phyloP scores from a whole-genome alignment of 2,888 invertebrate genomes.

The Papilio demoleus region DNA sequence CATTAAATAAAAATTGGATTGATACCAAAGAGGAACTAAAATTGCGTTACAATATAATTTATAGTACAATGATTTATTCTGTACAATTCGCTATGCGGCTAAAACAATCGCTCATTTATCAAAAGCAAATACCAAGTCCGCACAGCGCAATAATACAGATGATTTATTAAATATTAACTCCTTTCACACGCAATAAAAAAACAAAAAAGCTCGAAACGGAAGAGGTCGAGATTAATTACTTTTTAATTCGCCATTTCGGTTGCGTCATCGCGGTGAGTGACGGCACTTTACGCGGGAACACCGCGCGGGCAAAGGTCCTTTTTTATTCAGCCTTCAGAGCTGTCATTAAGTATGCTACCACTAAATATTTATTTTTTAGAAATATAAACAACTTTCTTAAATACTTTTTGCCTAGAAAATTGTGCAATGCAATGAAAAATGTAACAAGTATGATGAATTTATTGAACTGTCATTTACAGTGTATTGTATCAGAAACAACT shows the following conservation, averaged over 20 bases:
- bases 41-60: slow-evolving; percentile 19
- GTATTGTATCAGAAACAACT: not conserved
- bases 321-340: slow-evolving; percentile 45
- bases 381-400: no score
- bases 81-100: slow-evolving; percentile 33
- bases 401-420: no score
- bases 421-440: no score
- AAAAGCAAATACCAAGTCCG: slow-evolving; percentile 44
- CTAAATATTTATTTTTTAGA: not conserved
- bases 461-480: no score
- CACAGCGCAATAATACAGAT: slow-evolving; percentile 51
- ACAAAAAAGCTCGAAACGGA: slow-evolving; percentile 60
- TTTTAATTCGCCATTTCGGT: slow-evolving; percentile 78
- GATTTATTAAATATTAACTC: slow-evolving; percentile 67
- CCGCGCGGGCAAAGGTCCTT: slow-evolving; percentile 47
- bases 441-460: no score
- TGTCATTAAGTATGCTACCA: slow-evolving; percentile 22
- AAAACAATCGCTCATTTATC: slow-evolving; percentile 54
- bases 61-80: slow-evolving; percentile 25
- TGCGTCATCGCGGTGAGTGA: slow-evolving; percentile 58
- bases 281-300: slow-evolving; percentile 55
- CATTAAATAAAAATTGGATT: not conserved
- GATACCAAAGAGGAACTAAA: slow-evolving; percentile 22
- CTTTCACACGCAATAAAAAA: slow-evolving; percentile 70
- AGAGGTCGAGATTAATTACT: slow-evolving; percentile 71